Evolutionary conservation across 2,888 invertebrate species (phyloP), one percentile per base, ranked within the genome.

Genomic region (Rhimphoctona megacephalus): DNA sequence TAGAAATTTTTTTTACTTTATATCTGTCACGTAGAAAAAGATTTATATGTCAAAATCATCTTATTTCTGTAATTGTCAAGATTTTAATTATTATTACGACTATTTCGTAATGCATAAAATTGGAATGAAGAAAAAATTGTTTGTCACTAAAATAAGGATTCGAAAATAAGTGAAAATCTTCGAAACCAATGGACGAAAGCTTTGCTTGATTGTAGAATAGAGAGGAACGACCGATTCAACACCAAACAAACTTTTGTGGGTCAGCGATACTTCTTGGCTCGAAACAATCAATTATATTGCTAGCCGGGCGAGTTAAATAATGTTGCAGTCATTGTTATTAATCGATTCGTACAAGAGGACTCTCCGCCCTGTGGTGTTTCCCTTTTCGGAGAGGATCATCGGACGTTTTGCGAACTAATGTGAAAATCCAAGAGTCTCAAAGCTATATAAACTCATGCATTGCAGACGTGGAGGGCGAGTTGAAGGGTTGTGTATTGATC

Each of bases 401-500:
- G 73, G 69, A 67, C 66, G 67, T 67, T 78, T 67, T 30, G 19
- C 11, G 30, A 78, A 52, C 25, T 76, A 46, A 64, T 33, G 61
- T 22, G 54, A 36, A 78, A 52, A 52, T 17, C 77, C 7, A 46
- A 33, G 33, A 72, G 67, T 36, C 36, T 9, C 19, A n/a, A 66
- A 39, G 36, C 39, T 30, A 67, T 22, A 39, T n/a, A 30, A 22
- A 39, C 70, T 46, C 49, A 19, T 30, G 30, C 70, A 70, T 49
- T 46, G 52, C 22, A n/a, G 33, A 64, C 73, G 74, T 61, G 70
- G 57, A 83, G 77, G 78, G 49, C 43, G 25, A 81, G n/a, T 8
- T 14, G 43, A 25, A 57, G 61, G 39, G 67, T 67, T 57, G 43
- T 89, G 92, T 92, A 92, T 92, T 90, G 92, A 92, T 92, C 92